Percentiles rank a stretch among this genome's conserved stretches.
Evolutionary conservation across 2,797 vertebrate species (phyloP).

Genomic region (Megalops cyprinoides): DNA sequence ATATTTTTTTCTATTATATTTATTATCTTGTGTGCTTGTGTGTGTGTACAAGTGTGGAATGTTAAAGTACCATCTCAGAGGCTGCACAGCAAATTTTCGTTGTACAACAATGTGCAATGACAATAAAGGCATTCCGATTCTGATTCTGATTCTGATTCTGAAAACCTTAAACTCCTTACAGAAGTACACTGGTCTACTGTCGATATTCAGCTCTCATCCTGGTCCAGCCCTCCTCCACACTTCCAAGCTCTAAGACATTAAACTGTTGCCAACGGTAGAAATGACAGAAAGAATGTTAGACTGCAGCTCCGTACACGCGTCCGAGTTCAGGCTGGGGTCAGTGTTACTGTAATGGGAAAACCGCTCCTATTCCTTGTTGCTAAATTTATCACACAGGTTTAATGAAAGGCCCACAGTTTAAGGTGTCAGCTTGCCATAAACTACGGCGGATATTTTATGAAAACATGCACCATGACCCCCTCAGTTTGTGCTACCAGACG

Average conservation of each 20-base stretch:
- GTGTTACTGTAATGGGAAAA: not conserved
- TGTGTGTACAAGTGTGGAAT: no score
- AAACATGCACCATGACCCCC: not conserved
- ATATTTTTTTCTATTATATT: no score
- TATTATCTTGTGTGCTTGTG: no score
- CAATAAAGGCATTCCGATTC: no score
- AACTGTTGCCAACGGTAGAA: not conserved
- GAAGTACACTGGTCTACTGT: no score
- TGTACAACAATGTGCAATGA: no score
- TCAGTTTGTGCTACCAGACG: not conserved
- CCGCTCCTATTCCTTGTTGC: conserved; percentile 8
- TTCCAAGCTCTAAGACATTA: not conserved
- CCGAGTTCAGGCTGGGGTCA: not conserved
- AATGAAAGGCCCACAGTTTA: conserved; percentile 11
- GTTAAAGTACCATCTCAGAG: no score
- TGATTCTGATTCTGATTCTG: no score
- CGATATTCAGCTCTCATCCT: not conserved
- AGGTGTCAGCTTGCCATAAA: conserved; percentile 4
- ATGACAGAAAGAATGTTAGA: not conserved
- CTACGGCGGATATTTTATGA: conserved; percentile 6
- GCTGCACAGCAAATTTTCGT: no score
- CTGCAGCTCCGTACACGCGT: not conserved
- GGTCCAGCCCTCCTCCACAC: not conserved
- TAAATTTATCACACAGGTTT: conserved; percentile 20
- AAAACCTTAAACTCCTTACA: not conserved